Percentiles rank a stretch among this genome's conserved stretches.
Evolutionary conservation across 2,888 invertebrate species (phyloP).

Genomic region (Ormia ochracea): DNA sequence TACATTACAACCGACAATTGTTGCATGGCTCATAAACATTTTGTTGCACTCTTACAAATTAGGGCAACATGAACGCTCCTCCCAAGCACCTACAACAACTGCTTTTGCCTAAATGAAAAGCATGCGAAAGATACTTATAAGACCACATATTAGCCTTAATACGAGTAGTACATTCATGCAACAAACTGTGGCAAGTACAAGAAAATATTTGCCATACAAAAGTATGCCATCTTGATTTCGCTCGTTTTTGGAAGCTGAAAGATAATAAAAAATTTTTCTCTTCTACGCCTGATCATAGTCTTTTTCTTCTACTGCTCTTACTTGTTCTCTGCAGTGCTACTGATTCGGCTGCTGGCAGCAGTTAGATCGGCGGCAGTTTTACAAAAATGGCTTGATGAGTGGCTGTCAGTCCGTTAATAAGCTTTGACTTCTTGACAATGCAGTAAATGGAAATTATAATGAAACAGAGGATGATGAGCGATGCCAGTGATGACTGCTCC

Average conservation of each 20-base stretch:
- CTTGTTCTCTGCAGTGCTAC: neutral
- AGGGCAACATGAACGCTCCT: constrained; percentile 58
- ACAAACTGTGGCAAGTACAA: constrained; percentile 28
- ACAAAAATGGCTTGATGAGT: constrained; percentile 53
- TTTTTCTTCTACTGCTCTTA: neutral
- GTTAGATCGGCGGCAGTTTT: neutral
- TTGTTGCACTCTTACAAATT: constrained; percentile 54
- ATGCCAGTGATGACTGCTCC: neutral
- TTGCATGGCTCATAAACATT: constrained; percentile 51
- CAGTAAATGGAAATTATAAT: constrained; percentile 29
- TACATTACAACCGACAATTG: constrained; percentile 43
- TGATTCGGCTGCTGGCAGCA: constrained; percentile 28
- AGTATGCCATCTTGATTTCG: constrained; percentile 59
- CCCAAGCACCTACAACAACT: constrained; percentile 48
- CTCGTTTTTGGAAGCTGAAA: constrained; percentile 7
- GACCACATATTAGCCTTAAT: constrained; percentile 61
- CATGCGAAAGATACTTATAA: constrained; percentile 12
- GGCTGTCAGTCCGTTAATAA: constrained; percentile 51
- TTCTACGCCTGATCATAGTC: neutral
- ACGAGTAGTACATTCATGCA: constrained; percentile 49
- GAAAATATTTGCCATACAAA: constrained; percentile 5
- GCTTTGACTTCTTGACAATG: constrained; percentile 54
- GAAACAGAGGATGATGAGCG: neutral
- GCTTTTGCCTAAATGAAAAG: constrained; percentile 2
- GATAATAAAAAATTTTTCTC: constrained; percentile 33